Evolutionary conservation across 2,797 vertebrate genomes (phyloP).

Genomic region (Eospalax fontanierii): DNA sequence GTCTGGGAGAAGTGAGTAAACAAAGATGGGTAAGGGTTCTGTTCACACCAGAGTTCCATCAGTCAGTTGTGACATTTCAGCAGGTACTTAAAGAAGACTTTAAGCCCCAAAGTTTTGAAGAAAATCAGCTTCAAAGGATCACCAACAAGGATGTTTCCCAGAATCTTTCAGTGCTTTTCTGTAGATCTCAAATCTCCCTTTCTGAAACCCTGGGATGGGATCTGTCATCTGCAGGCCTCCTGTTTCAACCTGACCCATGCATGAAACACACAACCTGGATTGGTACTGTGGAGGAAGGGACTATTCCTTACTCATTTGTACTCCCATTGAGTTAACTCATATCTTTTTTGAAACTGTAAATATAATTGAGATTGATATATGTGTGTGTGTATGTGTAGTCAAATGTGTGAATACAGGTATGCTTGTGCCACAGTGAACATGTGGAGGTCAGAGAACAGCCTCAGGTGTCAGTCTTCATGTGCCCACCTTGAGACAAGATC

Average conservation of each 20-base stretch:
- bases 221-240: background rate
- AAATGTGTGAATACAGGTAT: background rate
- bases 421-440: background rate
- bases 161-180: background rate
- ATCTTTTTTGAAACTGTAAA: conserved; percentile 10
- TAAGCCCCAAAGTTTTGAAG: background rate
- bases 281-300: background rate
- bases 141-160: background rate
- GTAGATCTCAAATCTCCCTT: background rate
- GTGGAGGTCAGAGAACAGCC: background rate
- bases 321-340: background rate
- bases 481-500: background rate
- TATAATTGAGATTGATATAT: background rate
- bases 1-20: background rate
- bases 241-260: background rate
- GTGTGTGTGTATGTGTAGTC: background rate
- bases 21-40: background rate
- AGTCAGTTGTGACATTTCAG: background rate
- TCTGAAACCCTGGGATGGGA: background rate
- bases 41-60: background rate
- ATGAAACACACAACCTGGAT: background rate
- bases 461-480: background rate
- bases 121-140: conserved; percentile 1
- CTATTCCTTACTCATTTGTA: background rate
- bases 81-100: conserved; percentile 13